These are phyloP conservation scores for Trissolcus basalis DNA, from an alignment of 1,140 invertebrate genomes.

Conservation along the genomic window DNA sequence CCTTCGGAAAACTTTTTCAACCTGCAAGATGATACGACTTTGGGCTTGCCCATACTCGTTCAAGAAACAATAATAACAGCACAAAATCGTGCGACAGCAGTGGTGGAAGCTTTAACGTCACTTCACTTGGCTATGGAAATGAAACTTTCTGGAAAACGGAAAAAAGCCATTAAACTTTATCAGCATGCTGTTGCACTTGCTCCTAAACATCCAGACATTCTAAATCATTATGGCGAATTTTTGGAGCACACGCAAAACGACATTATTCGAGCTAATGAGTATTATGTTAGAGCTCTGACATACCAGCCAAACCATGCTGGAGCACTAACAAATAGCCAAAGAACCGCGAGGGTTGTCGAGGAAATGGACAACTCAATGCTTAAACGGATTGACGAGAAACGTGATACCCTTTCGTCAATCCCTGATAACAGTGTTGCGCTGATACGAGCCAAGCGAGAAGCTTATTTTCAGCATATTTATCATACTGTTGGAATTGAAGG, in stretches of 20 bases:
- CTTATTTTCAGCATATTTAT: conserved; percentile 97
- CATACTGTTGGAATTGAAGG: conserved; percentile 98
- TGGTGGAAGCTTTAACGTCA: conserved; percentile 87
- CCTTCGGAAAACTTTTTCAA: conserved; percentile 64
- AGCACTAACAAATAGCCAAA: conserved; percentile 87
- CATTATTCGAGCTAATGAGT: conserved; percentile 91
- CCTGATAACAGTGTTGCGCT: conserved; percentile 87
- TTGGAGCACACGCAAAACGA: conserved; percentile 91
- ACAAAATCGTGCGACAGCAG: conserved; percentile 64
- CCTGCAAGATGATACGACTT: conserved; percentile 65
- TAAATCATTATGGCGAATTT: conserved; percentile 96
- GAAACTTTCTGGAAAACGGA: conserved; percentile 86
- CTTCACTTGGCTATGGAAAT: conserved; percentile 90
- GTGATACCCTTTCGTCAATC: conserved; percentile 86
- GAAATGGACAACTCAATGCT: conserved; percentile 90
- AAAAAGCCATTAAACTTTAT: conserved; percentile 92
- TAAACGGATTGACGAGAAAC: conserved; percentile 89
- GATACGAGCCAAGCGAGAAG: conserved; percentile 92
- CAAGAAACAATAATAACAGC: conserved; percentile 39
- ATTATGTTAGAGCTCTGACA: conserved; percentile 84
- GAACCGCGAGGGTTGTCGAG: conserved; percentile 92
- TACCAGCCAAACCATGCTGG: conserved; percentile 88
- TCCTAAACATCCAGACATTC: conserved; percentile 92
- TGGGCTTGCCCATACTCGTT: conserved; percentile 56
- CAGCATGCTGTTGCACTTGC: conserved; percentile 93